phyloP scores from a whole-genome alignment of 2,113 vertebrate species.

The Dipodomys ordii region DNA sequence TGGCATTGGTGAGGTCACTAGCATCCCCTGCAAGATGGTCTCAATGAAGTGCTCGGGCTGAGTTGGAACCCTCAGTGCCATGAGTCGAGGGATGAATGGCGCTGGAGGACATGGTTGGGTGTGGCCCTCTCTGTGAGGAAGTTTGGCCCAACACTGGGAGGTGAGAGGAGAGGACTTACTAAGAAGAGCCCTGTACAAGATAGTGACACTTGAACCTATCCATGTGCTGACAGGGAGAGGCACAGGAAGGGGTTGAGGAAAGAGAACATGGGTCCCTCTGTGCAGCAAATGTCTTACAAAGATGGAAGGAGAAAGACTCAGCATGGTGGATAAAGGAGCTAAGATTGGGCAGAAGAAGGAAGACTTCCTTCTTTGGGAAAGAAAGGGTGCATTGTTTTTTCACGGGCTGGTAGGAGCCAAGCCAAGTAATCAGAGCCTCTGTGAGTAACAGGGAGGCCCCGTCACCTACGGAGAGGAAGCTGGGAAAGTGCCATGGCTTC shows the following conservation, averaged over 20 bases:
- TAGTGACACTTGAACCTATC: background rate
- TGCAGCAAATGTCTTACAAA: background rate
- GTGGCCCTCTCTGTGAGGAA: background rate
- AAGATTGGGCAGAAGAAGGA: background rate
- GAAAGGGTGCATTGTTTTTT: background rate
- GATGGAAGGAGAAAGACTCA: background rate
- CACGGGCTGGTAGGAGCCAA: background rate
- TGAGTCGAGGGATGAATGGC: background rate
- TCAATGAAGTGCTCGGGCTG: background rate
- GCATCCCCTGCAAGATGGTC: background rate
- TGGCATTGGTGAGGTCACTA: background rate
- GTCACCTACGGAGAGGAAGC: background rate
- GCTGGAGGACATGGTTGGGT: accelerated
- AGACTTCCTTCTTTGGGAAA: background rate
- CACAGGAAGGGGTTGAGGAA: background rate
- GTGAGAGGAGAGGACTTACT: background rate
- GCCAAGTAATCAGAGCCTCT: background rate
- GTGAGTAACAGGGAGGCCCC: background rate
- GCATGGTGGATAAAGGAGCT: background rate
- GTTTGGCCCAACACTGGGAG: background rate
- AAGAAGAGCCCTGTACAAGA: background rate
- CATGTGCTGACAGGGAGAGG: background rate
- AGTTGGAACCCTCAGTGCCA: background rate
- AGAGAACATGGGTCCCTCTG: background rate
- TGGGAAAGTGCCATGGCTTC: background rate